phyloP scores from a whole-genome alignment of 2,113 vertebrate species.

The Neolamprologus longior region DNA sequence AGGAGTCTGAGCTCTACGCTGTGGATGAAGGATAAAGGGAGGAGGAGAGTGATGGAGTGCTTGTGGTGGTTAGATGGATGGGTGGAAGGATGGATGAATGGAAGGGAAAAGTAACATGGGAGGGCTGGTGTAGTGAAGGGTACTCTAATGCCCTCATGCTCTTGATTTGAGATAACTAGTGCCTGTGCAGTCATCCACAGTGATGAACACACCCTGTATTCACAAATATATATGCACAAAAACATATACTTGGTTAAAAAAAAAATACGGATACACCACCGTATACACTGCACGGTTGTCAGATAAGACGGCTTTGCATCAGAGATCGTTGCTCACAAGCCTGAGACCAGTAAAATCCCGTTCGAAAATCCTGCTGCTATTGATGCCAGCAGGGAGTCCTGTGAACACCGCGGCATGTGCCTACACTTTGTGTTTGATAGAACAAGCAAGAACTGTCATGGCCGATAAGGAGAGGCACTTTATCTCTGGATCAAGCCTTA shows the following conservation, averaged over 20 bases:
- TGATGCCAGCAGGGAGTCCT: constrained; percentile 38
- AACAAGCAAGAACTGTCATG: constrained; percentile 44
- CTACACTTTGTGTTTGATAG: constrained; percentile 19
- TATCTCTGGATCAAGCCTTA: constrained; percentile 49
- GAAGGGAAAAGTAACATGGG: neutral
- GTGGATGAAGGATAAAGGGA: constrained; percentile 41
- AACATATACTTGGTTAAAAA: neutral
- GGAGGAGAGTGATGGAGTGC: neutral
- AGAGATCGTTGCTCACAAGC: constrained; percentile 47
- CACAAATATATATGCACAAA: neutral
- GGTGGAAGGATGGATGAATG: constrained; percentile 15
- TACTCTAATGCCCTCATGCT: neutral
- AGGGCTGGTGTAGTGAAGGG: neutral
- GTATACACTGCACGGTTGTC: constrained; percentile 19
- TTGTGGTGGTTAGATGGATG: constrained; percentile 21
- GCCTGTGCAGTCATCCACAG: neutral
- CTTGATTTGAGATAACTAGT: constrained; percentile 44
- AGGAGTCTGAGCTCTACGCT: constrained; percentile 37
- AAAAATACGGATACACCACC: neutral
- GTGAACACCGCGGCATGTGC: neutral
- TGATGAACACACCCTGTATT: neutral
- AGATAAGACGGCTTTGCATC: constrained; percentile 54
- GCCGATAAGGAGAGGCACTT: constrained; percentile 49
- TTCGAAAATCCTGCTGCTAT: constrained; percentile 42
- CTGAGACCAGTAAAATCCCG: constrained; percentile 47